Evolutionary conservation across 2,113 vertebrate species (phyloP).

Genomic region (Kobus ellipsiprymnus): DNA sequence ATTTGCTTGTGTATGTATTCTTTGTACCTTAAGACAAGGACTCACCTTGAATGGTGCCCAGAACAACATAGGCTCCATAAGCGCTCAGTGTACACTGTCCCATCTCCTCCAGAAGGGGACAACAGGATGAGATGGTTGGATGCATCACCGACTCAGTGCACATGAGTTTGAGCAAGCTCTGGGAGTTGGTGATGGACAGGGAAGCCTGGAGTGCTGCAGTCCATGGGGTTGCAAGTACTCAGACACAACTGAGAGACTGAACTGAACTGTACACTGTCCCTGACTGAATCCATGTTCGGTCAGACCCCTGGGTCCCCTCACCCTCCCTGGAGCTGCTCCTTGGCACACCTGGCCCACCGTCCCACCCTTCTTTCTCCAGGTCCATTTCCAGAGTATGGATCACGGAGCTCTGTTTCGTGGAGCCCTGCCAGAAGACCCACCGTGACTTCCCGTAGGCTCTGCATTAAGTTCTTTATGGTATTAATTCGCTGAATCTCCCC

Average conservation of each 20-base stretch:
- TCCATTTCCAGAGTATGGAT: too few species aligned
- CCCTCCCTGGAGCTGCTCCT: background rate
- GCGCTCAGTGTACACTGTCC: fast-evolving
- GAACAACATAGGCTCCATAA: background rate
- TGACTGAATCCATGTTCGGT: background rate
- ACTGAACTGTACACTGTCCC: background rate
- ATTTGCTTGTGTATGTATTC: background rate
- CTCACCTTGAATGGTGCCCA: background rate
- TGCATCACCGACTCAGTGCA: background rate
- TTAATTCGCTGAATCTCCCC: background rate
- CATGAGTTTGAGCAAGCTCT: background rate
- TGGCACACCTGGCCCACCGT: background rate
- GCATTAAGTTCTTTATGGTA: background rate
- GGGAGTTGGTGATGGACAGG: background rate
- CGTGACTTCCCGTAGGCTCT: background rate
- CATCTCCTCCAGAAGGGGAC: background rate
- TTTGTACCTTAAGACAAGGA: background rate
- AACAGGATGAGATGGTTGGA: background rate
- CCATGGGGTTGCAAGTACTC: background rate
- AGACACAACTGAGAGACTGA: background rate
- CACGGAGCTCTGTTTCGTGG: background rate
- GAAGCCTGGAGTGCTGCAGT: background rate
- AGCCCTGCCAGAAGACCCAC: background rate
- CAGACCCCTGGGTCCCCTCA: too few species aligned
- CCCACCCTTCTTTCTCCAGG: background rate